A percentile compares a stretch with the other conserved stretches of the same genome.
Conservation (phyloP, 2,797 vertebrate species). For the Galaxias olidus region DNA sequence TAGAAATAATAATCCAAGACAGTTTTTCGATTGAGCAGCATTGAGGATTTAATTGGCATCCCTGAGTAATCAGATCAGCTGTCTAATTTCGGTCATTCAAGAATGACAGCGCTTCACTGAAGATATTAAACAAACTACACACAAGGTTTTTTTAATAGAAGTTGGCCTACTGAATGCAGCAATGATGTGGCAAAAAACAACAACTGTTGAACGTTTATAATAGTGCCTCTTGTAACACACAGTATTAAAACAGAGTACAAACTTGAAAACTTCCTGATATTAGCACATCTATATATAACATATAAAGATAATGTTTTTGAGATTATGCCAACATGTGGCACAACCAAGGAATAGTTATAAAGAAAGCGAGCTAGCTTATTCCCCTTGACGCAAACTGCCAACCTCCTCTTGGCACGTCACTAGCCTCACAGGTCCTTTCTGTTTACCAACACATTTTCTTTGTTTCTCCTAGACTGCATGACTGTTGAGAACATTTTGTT, state of each 20-base stretch:
- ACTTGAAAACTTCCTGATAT: too few relatives aligned
- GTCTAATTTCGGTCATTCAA: conserved; percentile 53
- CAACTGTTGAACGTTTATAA: too few relatives aligned
- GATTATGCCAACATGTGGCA: too few relatives aligned
- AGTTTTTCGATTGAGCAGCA: conserved; percentile 15
- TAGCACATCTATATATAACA: not conserved
- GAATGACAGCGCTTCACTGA: conserved; percentile 17
- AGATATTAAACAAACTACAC: conserved; percentile 15
- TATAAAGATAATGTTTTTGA: too few relatives aligned
- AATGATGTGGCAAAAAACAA: conserved; percentile 17
- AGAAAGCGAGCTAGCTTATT: not conserved
- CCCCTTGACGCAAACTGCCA: not conserved
- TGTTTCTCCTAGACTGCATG: conserved; percentile 11
- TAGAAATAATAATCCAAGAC: not conserved
- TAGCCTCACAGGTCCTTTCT: conserved; percentile 12
- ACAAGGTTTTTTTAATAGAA: conserved; percentile 6
- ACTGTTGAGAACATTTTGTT: conserved; percentile 1
- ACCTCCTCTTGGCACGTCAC: conserved; percentile 6
- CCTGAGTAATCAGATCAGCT: conserved; percentile 58
- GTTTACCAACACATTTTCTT: conserved; percentile 8
- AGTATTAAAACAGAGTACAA: too few relatives aligned
- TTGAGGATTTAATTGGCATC: conserved; percentile 32
- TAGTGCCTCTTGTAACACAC: too few relatives aligned
- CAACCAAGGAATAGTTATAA: too few relatives aligned
- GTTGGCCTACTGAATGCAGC: too few relatives aligned